Evolutionary conservation across 2,888 invertebrate genomes (phyloP).

Genomic region (Nipponacmea schrenckii): DNA sequence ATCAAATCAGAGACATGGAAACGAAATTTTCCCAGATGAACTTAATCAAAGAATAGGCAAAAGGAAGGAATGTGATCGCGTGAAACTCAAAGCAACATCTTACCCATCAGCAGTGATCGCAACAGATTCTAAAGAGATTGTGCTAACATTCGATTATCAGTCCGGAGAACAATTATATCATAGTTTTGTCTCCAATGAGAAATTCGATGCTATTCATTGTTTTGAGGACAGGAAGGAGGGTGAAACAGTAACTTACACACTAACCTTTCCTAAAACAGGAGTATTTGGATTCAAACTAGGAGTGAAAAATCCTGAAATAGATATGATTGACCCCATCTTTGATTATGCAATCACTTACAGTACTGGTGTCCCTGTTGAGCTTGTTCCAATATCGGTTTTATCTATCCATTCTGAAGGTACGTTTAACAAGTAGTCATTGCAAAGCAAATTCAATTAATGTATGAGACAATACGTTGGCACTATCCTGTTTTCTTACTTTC

Average conservation of each 20-base stretch:
- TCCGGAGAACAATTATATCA: conserved; percentile 14
- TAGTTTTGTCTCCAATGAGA: conserved; percentile 18
- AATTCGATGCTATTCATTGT: conserved; percentile 24
- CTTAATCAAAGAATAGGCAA: conserved; percentile 24
- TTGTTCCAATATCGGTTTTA: no score
- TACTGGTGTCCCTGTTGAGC: neutral
- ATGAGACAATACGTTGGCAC: no score
- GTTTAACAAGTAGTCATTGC: no score
- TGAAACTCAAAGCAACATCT: conserved; percentile 17
- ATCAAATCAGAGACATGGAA: conserved; percentile 23
- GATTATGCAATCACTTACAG: conserved; percentile 30
- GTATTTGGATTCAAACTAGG: conserved; percentile 31
- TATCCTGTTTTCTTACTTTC: no score
- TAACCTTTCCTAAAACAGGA: conserved; percentile 28
- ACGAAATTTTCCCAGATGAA: conserved; percentile 24
- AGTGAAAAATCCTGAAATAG: conserved; percentile 18
- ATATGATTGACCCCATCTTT: conserved; percentile 24
- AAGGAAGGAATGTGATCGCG: conserved; percentile 16
- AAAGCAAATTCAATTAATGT: no score
- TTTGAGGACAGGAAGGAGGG: conserved; percentile 22
- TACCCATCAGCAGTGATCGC: conserved; percentile 14
- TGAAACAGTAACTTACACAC: conserved; percentile 24
- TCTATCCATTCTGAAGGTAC: no score
- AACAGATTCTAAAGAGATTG: conserved; percentile 34
- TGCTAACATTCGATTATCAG: conserved; percentile 34